Evolutionary conservation across 2,113 vertebrate genomes (phyloP).

Genomic region (Phyllostomus hastatus): DNA sequence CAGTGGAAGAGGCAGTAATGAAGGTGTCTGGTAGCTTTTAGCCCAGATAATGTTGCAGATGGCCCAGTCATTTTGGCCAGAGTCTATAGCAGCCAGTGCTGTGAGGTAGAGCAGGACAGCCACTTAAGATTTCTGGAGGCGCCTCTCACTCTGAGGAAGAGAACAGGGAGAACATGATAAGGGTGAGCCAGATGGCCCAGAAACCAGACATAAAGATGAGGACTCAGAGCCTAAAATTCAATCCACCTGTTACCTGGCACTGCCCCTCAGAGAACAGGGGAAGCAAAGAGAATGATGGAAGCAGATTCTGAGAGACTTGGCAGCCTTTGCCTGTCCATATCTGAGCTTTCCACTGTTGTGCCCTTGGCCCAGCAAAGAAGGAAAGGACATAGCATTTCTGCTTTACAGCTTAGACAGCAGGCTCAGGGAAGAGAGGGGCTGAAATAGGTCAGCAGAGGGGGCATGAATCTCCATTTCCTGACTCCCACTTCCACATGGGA

Average conservation of each 20-base stretch:
- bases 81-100: not conserved
- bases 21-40: not conserved
- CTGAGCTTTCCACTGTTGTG: not conserved
- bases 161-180: not conserved
- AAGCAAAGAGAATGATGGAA: no score
- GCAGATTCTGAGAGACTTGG: no score
- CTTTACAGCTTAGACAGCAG: not conserved
- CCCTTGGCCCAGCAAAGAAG: not conserved
- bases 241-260: not conserved
- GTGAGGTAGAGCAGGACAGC: not conserved
- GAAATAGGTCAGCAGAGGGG: not conserved
- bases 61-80: not conserved
- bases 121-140: slow-evolving; percentile 52
- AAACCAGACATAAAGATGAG: not conserved
- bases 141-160: slow-evolving; percentile 61
- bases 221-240: not conserved
- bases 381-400: not conserved
- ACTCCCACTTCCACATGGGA: not conserved
- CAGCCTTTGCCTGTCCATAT: not conserved
- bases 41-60: not conserved
- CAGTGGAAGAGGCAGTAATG: not conserved
- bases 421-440: not conserved
- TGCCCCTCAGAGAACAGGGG: not conserved
- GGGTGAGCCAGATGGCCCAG: fast-evolving
- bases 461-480: not conserved